These are phyloP conservation scores for Rattus rattus DNA, from an alignment of 2,113 vertebrate genomes.

Conservation along the genomic window DNA sequence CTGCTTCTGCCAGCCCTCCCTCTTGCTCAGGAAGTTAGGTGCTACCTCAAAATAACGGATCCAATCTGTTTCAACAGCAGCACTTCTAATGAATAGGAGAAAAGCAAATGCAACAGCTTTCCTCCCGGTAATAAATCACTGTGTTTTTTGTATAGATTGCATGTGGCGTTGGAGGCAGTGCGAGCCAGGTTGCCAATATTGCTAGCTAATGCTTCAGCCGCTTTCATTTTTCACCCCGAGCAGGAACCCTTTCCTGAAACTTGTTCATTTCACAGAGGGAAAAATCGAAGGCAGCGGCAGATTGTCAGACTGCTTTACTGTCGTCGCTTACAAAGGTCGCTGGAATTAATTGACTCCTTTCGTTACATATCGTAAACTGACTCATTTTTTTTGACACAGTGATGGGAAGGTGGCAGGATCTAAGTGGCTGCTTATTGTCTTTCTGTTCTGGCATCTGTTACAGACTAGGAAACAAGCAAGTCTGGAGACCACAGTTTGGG, in stretches of 20 bases:
- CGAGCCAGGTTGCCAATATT: slow-evolving; percentile 81
- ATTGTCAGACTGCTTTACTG: slow-evolving; percentile 84
- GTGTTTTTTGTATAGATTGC: slow-evolving; percentile 73
- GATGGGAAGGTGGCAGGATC: slow-evolving; percentile 79
- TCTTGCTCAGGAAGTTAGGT: slow-evolving; percentile 48
- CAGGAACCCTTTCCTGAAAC: slow-evolving; percentile 83
- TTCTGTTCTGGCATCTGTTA: slow-evolving; percentile 67
- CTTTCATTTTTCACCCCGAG: slow-evolving; percentile 84
- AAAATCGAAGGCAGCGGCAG: slow-evolving; percentile 80
- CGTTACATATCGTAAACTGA: slow-evolving; percentile 77
- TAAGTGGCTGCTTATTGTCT: slow-evolving; percentile 76
- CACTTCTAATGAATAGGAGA: slow-evolving; percentile 68
- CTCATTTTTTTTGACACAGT: slow-evolving; percentile 73
- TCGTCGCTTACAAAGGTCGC: slow-evolving; percentile 87
- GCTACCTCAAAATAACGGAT: slow-evolving; percentile 39
- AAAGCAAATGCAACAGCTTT: slow-evolving; percentile 33
- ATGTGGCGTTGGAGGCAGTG: slow-evolving; percentile 73
- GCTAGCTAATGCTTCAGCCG: slow-evolving; percentile 82
- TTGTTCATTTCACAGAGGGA: slow-evolving; percentile 84
- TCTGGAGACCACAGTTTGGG: slow-evolving; percentile 72
- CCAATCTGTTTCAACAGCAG: slow-evolving; percentile 33
- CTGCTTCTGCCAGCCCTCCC: slow-evolving; percentile 39
- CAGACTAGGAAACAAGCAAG: slow-evolving; percentile 72
- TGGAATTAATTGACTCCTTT: slow-evolving; percentile 87
- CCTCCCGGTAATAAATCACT: slow-evolving; percentile 69